Conservation (phyloP, 1,140 invertebrate species). For the Atopsyche davidsoni region DNA sequence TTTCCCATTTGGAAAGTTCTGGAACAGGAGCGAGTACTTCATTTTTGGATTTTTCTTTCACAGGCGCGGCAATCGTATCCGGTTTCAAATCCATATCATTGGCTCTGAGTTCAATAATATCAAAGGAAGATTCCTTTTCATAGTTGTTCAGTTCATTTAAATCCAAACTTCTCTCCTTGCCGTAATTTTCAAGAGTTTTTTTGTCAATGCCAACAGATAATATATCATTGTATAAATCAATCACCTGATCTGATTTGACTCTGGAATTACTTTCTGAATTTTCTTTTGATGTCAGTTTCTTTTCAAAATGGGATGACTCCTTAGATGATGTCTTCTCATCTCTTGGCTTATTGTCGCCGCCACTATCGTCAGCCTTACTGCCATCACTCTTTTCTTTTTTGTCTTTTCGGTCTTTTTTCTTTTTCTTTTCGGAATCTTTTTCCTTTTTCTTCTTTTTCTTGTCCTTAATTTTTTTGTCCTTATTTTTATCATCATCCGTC, state of each 20-base stretch:
- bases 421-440: constrained; percentile 32
- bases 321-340: constrained; percentile 3
- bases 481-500: constrained; percentile 27
- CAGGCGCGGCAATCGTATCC: constrained; percentile 36
- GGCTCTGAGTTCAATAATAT: constrained; percentile 44
- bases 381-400: constrained; percentile 41
- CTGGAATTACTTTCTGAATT: background rate
- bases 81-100: constrained; percentile 40
- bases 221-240: constrained; percentile 43
- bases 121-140: constrained; percentile 44
- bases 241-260: constrained; percentile 3
- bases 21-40: constrained; percentile 53
- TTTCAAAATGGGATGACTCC: background rate
- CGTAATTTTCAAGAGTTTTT: constrained; percentile 45
- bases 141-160: constrained; percentile 33
- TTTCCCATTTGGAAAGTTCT: constrained; percentile 83
- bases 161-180: constrained; percentile 35
- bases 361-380: constrained; percentile 11
- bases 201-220: constrained; percentile 41
- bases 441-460: constrained; percentile 44
- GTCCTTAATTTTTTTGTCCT: constrained; percentile 35
- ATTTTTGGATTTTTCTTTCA: constrained; percentile 33
- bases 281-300: background rate
- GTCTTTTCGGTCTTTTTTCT: constrained; percentile 45
- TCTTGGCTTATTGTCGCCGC: constrained; percentile 5